Conservation (phyloP, 2,888 invertebrate species). For the Craniophora ligustri region DNA sequence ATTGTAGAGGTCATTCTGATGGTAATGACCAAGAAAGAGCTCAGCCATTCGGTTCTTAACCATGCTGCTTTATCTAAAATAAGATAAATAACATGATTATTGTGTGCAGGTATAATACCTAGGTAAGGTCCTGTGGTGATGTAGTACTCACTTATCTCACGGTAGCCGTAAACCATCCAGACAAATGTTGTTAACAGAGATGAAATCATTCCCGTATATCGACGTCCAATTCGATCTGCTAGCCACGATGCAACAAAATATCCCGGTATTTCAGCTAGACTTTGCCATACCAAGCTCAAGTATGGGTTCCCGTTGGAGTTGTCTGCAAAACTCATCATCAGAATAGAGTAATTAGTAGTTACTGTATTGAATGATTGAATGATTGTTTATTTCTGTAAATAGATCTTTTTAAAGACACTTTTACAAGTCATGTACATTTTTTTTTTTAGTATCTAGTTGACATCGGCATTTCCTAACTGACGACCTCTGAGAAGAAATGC, state of each 20-base stretch:
- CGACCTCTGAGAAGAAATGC: no score
- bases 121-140: background rate
- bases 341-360: conserved; percentile 83
- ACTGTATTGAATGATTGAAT: no score
- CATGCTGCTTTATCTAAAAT: conserved; percentile 52
- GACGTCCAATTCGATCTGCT: conserved; percentile 68
- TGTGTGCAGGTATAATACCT: no score
- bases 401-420: no score
- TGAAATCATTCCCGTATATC: conserved; percentile 64
- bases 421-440: no score
- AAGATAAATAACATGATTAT: no score
- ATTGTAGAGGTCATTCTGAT: conserved; percentile 87
- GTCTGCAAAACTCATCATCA: conserved; percentile 83
- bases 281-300: conserved; percentile 90
- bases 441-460: no score
- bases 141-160: conserved; percentile 50
- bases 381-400: no score
- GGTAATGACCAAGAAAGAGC: conserved; percentile 75
- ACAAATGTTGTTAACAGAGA: conserved; percentile 56
- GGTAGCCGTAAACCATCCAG: conserved; percentile 62
- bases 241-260: conserved; percentile 88
- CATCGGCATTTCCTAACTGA: no score
- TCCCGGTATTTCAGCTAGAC: conserved; percentile 90
- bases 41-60: conserved; percentile 64
- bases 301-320: conserved; percentile 90